Evolutionary conservation across 2,113 vertebrate genomes (phyloP), one percentile per base, ranked within the genome.

Genomic region (Pelecanus crispus): DNA sequence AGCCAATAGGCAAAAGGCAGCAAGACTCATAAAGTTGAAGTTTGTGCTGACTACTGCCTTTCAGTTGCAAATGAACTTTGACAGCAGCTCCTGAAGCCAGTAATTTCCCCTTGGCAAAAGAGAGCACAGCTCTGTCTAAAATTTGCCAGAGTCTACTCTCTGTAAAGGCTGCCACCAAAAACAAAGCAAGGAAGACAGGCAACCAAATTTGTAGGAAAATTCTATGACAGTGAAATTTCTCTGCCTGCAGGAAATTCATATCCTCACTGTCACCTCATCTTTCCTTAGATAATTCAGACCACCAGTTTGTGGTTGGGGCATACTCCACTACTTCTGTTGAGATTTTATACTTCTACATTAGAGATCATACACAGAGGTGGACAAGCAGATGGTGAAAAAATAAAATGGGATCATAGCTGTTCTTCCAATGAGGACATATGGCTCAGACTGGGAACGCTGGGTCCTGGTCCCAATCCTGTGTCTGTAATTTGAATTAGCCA

Each of bases 351-450:
- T 77, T 55, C 38, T 31, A 6, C 10, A 13, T 8, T 10, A 49
- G 31, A 59, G 7, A 36, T 12, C 0, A 0, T 6, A 21, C 24
- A 18, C 19, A 7, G 28, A 71, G 22, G 7, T 38, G 10, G 17
- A 45, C 26, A 36, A 15, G 29, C 11, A 62, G 1, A 36, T 6
- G 4, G 24, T 24, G 29, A 73, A 49, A 58, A 91, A 40, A 25
- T 10, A 38, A 58, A 53, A 40, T 3, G 8, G 24, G 16, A 52
- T n/a, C 3, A 28, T 10, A 47, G 17, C 13, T 77, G 17, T 44
- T 75, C 24, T 61, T 40, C 29, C 24, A 40, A 3, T 16, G 7
- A 55, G 10, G 34, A 56, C 15, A 20, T 36, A 28, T 0, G 15
- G n/a, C 25, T 65, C 50, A 45, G 28, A n/a, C 6, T 42, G 34